Evolutionary conservation across 1,140 invertebrate species (phyloP), one percentile per base, ranked within the genome.

Genomic region (Vanessa tameamea): DNA sequence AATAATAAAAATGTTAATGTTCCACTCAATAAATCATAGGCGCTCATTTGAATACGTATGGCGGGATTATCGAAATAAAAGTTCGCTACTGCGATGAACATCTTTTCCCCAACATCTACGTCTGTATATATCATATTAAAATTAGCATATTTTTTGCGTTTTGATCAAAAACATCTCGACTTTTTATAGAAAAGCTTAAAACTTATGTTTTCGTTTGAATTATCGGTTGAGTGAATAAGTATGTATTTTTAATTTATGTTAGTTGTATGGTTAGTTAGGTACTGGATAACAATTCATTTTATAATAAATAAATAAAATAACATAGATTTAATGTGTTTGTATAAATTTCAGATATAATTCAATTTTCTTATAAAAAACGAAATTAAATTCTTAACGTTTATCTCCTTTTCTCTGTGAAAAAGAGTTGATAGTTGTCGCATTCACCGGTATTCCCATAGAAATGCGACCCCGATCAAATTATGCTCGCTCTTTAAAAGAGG

Each of bases 1-100:
- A 93, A 93, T 93, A 93, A 93, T 93, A 93, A 93, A 93, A 93
- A 93, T 93, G 92, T 86, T 89, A 93, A 93, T 93, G 91, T 93
- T 93, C 92, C 92, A 93, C 93, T 93, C 92, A 92, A 93, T 93
- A 93, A 93, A 93, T 93, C 93, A 93, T 92, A 90, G 85, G 86
- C 77, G 83, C 90, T 93, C 88, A 93, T 93, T 92, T 92, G 89
- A 92, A 93, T 93, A 91, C 88, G 80, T 90, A 89, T 89, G 75
- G 84, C 78, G 82, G 85, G 88, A 91, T 92, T 90, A 91, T 90
- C 83, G 87, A 86, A 88, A 86, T 86, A 84, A 82, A 83, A 87
- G 83, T 87, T 89, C 78, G 85, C 87, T 84, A 90, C 88, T 85
- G 80, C 80, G 77, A 77, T 67, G 71, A 81, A 80, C 78, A 75